These are phyloP conservation scores for Phyllostomus discolor DNA, from an alignment of 2,113 vertebrate species.

Conservation along the genomic window DNA sequence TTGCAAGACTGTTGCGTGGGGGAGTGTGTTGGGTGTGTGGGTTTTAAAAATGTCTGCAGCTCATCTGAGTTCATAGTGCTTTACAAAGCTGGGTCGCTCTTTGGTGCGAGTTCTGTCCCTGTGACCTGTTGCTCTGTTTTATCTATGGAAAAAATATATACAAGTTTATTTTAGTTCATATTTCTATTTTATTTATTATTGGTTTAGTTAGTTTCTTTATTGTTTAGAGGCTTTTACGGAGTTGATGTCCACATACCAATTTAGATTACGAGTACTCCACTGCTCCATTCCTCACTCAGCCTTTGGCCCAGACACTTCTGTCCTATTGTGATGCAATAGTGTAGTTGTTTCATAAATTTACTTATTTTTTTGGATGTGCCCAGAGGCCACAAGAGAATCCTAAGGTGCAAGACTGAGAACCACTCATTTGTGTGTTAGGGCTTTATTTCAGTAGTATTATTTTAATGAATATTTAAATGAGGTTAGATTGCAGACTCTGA, in stretches of 20 bases:
- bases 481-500: not conserved
- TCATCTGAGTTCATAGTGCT: constrained; percentile 57
- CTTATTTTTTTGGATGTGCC: not conserved
- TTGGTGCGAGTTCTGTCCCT: not conserved
- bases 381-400: not conserved
- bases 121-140: constrained; percentile 43
- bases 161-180: not conserved
- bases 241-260: not conserved
- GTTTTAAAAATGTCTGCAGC: constrained; percentile 63
- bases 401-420: constrained; percentile 17
- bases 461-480: constrained; percentile 24
- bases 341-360: not conserved
- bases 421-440: not conserved
- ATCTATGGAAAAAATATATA: constrained; percentile 23
- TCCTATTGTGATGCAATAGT: not conserved
- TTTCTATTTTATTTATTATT: constrained; percentile 10
- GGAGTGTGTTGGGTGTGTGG: constrained; percentile 59
- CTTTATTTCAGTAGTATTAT: constrained; percentile 32
- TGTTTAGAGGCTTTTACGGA: constrained; percentile 18
- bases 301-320: not conserved
- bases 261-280: not conserved
- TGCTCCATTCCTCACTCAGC: not conserved
- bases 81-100: constrained; percentile 40
- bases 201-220: not conserved
- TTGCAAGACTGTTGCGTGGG: constrained; percentile 58